Evolutionary conservation across 2,113 vertebrate genomes (phyloP).

Genomic region (Otolemur garnettii): DNA sequence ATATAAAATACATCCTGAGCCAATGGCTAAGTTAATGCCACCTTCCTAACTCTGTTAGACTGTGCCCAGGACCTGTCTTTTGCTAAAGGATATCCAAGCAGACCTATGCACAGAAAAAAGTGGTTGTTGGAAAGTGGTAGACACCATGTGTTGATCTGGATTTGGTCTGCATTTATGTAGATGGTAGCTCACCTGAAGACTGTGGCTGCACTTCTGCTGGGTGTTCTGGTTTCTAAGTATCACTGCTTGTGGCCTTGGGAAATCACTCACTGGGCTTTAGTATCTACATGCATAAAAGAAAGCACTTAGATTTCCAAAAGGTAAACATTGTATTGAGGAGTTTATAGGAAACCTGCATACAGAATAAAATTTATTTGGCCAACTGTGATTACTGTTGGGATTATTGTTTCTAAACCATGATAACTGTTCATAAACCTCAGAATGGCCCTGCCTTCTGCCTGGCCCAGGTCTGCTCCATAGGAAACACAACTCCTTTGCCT

Average conservation of each 20-base stretch:
- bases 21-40: not conserved
- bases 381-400: not conserved
- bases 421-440: not conserved
- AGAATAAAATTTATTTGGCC: not conserved
- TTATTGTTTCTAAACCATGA: not conserved
- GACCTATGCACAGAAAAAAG: not conserved
- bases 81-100: not conserved
- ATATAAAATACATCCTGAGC: not conserved
- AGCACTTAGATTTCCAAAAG: not conserved
- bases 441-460: not conserved
- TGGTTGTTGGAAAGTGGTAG: not conserved
- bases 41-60: not conserved
- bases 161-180: not conserved
- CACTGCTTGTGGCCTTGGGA: not conserved
- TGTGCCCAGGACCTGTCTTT: not conserved
- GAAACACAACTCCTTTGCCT: not conserved
- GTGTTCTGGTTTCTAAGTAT: not conserved
- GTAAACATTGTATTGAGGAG: not conserved
- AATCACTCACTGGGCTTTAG: conserved; percentile 13
- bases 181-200: not conserved
- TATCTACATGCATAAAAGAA: not conserved
- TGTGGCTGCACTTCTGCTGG: not conserved
- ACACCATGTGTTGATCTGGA: not conserved
- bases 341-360: not conserved
- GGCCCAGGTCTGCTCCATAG: not conserved